A percentile compares a stretch with the other conserved stretches of the same genome.
phyloP scores from a whole-genome alignment of 2,888 invertebrate genomes.

The Pharmacophagus antenor region DNA sequence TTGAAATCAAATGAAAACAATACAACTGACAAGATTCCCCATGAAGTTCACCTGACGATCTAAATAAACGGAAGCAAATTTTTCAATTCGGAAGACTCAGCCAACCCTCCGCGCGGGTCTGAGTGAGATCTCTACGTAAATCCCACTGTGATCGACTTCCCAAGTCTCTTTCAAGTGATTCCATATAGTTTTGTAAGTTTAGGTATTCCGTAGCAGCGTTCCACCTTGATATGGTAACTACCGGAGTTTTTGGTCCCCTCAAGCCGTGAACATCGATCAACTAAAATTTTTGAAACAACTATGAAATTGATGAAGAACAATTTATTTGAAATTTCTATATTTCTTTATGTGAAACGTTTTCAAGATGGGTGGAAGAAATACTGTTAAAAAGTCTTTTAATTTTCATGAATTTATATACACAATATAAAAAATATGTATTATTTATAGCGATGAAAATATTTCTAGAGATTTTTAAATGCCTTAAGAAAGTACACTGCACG shows the following conservation, averaged over 20 bases:
- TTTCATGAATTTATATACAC: no score
- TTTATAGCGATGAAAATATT: no score
- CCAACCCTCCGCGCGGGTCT: constrained; percentile 44
- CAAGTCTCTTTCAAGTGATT: constrained; percentile 47
- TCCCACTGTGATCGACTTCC: constrained; percentile 72
- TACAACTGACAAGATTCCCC: constrained; percentile 4
- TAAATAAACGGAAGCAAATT: constrained; percentile 69
- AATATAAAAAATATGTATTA: no score
- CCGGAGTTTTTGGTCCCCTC: constrained; percentile 34
- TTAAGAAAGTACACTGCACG: no score
- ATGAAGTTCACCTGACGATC: constrained; percentile 54
- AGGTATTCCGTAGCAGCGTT: constrained; percentile 50
- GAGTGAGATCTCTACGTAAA: constrained; percentile 57
- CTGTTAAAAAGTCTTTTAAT: not conserved
- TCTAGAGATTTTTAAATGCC: no score
- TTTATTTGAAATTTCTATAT: constrained; percentile 2
- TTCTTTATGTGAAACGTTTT: not conserved
- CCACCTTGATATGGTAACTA: constrained; percentile 42
- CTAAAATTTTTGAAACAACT: constrained; percentile 20
- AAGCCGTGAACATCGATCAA: constrained; percentile 29
- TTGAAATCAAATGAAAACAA: constrained; percentile 19
- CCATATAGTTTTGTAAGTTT: constrained; percentile 55
- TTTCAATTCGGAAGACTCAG: constrained; percentile 62
- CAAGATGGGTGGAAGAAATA: not conserved
- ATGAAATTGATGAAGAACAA: not conserved